A percentile compares a stretch with the other conserved stretches of the same genome.
Conservation (phyloP, 2,113 vertebrate species). For the Fregata magnificens region DNA sequence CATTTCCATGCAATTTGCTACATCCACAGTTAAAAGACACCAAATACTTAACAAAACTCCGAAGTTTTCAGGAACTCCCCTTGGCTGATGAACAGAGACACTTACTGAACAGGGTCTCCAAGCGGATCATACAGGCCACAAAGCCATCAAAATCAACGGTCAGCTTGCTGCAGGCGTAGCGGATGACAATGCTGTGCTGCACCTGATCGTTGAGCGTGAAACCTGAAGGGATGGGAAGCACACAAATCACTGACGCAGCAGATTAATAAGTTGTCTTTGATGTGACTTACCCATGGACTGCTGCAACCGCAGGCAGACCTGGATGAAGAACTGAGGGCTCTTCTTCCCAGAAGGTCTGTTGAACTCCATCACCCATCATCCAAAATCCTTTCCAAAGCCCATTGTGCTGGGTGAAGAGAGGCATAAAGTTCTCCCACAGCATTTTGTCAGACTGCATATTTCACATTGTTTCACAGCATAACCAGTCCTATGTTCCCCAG, state of each 20-base stretch:
- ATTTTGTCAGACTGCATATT: slow-evolving; percentile 4
- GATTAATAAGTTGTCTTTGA: background rate
- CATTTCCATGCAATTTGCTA: background rate
- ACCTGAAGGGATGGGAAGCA: slow-evolving; percentile 63
- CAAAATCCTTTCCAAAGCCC: background rate
- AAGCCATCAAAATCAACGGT: slow-evolving; percentile 86
- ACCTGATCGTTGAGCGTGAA: slow-evolving; percentile 83
- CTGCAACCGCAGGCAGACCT: background rate
- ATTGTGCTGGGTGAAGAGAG: background rate
- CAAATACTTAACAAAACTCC: background rate
- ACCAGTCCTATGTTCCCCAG: slow-evolving; percentile 16
- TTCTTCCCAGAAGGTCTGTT: background rate
- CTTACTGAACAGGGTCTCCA: slow-evolving; percentile 92
- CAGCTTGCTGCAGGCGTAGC: slow-evolving; percentile 75
- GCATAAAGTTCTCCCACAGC: background rate
- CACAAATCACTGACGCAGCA: background rate
- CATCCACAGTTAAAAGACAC: background rate
- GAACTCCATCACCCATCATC: background rate
- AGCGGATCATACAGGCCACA: slow-evolving; percentile 80
- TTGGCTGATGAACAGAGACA: background rate
- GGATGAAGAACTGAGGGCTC: background rate
- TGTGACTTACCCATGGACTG: background rate
- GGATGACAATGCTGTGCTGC: slow-evolving; percentile 78
- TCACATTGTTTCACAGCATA: slow-evolving; percentile 5
- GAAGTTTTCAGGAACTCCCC: background rate